A percentile compares a stretch with the other conserved stretches of the same genome.
Evolutionary conservation across 2,888 invertebrate genomes (phyloP).

Genomic region (Danaus chrysippus): DNA sequence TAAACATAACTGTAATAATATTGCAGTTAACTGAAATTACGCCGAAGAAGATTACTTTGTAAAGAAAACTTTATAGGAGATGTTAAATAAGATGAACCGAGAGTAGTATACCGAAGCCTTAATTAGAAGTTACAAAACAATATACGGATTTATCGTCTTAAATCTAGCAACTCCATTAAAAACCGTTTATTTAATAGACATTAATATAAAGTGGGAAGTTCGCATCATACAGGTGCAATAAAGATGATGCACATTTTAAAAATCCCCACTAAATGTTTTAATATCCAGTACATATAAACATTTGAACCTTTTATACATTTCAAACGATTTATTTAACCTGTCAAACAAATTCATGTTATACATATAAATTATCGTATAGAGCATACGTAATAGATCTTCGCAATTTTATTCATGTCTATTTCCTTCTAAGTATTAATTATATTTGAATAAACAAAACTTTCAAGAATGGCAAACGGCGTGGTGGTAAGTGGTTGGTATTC

Average conservation of each 20-base stretch:
- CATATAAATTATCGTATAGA: too few species aligned
- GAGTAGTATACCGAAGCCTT: neutral
- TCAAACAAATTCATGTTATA: too few species aligned
- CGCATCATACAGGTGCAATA: neutral
- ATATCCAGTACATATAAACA: too few species aligned
- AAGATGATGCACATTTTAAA: too few species aligned
- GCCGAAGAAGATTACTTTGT: neutral
- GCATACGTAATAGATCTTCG: too few species aligned
- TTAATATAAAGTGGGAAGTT: neutral
- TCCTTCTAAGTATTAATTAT: constrained; percentile 14
- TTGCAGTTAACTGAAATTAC: neutral
- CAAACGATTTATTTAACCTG: too few species aligned
- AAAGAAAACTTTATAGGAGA: constrained; percentile 1
- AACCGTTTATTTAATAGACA: neutral
- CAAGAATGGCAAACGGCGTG: constrained; percentile 20
- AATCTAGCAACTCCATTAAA: constrained; percentile 1
- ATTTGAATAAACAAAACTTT: constrained; percentile 21
- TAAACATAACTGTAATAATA: neutral
- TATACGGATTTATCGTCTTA: constrained; percentile 3
- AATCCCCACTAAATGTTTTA: too few species aligned
- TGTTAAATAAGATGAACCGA: neutral
- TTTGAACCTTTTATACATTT: too few species aligned
- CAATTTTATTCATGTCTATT: constrained; percentile 2
- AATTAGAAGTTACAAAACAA: constrained; percentile 7
- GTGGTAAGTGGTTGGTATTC: constrained; percentile 23